Evolutionary conservation across 2,888 invertebrate species (phyloP).

Genomic region (Glomeris marginata): DNA sequence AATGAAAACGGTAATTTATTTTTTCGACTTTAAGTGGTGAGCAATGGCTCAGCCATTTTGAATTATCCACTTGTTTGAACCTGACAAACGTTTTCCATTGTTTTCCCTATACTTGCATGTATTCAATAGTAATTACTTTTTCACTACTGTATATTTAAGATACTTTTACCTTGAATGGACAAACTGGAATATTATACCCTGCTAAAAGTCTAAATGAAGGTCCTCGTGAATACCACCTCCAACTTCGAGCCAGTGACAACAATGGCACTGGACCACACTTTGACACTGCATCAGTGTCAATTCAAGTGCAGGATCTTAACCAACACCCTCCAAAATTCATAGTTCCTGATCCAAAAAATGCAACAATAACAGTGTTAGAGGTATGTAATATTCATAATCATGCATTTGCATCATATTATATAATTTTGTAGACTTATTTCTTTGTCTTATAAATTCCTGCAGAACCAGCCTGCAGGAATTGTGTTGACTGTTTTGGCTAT

Average conservation of each 20-base stretch:
- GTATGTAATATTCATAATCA: conserved; percentile 34
- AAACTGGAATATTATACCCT: conserved; percentile 67
- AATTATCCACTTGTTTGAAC: conserved; percentile 19
- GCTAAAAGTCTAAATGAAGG: conserved; percentile 52
- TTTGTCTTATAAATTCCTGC: too few species aligned
- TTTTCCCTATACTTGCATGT: neutral
- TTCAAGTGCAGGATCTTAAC: conserved; percentile 31
- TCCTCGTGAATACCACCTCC: conserved; percentile 41
- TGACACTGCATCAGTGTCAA: conserved; percentile 46
- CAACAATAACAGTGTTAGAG: conserved; percentile 67
- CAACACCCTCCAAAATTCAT: conserved; percentile 64
- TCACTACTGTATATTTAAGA: too few species aligned
- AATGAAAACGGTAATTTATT: conserved; percentile 39
- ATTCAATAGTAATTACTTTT: too few species aligned
- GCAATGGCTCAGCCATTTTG: conserved; percentile 23
- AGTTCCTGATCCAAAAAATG: conserved; percentile 55
- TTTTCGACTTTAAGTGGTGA: too few species aligned
- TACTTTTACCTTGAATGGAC: conserved; percentile 56
- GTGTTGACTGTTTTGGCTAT: conserved; percentile 64
- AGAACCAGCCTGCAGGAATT: too few species aligned
- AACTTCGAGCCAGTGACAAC: conserved; percentile 61
- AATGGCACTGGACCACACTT: conserved; percentile 36
- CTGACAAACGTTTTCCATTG: neutral
- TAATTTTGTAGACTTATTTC: too few species aligned
- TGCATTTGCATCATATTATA: too few species aligned